Base-by-base conservation (phyloP, 2,113 vertebrate genomes). In the Zosterops japonicus region DNA sequence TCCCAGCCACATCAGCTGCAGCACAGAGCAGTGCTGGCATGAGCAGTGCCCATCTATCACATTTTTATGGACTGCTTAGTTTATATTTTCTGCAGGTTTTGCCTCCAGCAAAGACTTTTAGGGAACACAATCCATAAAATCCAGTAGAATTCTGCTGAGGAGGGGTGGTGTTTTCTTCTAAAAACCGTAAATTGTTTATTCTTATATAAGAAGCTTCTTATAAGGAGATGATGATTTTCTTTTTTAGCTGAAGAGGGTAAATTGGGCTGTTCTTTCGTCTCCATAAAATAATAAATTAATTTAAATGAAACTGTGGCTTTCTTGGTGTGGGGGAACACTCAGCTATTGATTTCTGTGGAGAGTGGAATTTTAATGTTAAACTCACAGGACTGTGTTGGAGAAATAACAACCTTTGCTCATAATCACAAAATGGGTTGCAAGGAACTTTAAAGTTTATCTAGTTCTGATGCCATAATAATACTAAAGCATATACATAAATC, bases 61-160 rank as follows among this genome's bases (percentile, higher is more conserved):
- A 35, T 84, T 52, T 67, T 74, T 75, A 72, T 81, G 41, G 67
- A 15, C 61, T 71, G 25, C 22, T 50, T 71, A 59, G 47, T 82
- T 95, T 91, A 27, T 75, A 44, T 94, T 87, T 94, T 71, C 55
- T 92, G 59, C 61, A 91, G 22, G 46, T 64, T 91, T 94, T 76
- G 13, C 65, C 14, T 68, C 53, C 57, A 78, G 72, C 36, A 71
- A 64, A 87, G 61, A 49, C 41, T 87, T 95, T 47, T 60, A 64
- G 41, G 74, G 65, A 84, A 35, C 47, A 28, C 35, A 56, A 78
- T 36, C 42, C 56, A 53, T 81, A 79, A 78, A 75, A 81, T 1
- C 6, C 5, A 9, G 10, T 71, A 12, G 46, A 53, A 11, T 78
- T 87, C 18, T 67, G 56, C 56, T 90, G 68, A 65, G 78, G 33